Conservation (phyloP, 2,113 vertebrate species). For the Sinocyclocheilus anshuiensis region DNA sequence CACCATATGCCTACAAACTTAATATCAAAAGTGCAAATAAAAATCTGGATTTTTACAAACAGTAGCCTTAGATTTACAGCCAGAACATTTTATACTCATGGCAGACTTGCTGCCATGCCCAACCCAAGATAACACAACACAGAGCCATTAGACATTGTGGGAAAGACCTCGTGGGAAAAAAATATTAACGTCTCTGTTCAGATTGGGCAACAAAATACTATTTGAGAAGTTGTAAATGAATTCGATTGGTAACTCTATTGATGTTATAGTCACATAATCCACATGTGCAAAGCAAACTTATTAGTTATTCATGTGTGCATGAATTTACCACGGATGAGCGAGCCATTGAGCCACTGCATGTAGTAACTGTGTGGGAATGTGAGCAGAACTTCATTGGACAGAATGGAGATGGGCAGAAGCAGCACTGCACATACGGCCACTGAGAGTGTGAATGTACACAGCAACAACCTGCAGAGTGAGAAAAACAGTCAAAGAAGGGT, state of each 20-base stretch:
- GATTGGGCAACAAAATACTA: background rate
- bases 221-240: background rate
- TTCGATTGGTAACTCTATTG: background rate
- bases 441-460: constrained; percentile 96
- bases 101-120: background rate
- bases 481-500: background rate
- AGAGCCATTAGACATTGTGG: too few relatives aligned
- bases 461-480: constrained; percentile 78
- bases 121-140: background rate
- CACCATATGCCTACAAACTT: background rate
- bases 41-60: constrained; percentile 3
- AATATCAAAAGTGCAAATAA: background rate
- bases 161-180: background rate
- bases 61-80: background rate
- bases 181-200: background rate
- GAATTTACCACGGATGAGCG: constrained; percentile 87
- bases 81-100: background rate
- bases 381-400: constrained; percentile 96
- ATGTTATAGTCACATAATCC: background rate
- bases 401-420: constrained; percentile 95
- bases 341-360: constrained; percentile 98
- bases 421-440: constrained; percentile 91
- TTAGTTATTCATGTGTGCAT: background rate
- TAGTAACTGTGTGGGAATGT: constrained; percentile 94
- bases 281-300: background rate